Conservation (phyloP, 2,888 invertebrate species). For the Diarsia brunnea region DNA sequence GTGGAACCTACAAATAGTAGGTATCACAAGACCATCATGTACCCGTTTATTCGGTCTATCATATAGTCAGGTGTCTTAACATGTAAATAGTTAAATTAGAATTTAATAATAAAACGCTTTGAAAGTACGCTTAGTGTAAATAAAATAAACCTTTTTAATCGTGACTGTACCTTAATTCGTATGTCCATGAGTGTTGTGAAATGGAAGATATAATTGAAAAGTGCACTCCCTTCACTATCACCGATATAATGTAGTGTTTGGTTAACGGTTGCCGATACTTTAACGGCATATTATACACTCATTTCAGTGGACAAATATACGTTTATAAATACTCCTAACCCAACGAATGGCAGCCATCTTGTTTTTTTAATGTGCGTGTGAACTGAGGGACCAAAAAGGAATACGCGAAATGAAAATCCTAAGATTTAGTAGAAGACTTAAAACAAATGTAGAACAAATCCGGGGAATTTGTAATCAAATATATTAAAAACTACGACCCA, state of each 20-base stretch:
- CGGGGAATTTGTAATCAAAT: too few species aligned
- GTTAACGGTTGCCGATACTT: too few species aligned
- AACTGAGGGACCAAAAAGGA: too few species aligned
- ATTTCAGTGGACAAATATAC: too few species aligned
- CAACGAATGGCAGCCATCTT: too few species aligned
- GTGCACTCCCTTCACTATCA: not conserved
- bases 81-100: conserved; percentile 4
- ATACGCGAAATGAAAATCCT: too few species aligned
- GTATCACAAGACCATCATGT: not conserved
- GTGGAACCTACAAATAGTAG: not conserved
- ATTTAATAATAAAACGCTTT: conserved; percentile 15
- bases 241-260: not conserved
- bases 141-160: conserved; percentile 7
- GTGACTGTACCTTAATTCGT: not conserved
- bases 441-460: too few species aligned
- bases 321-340: too few species aligned
- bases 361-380: too few species aligned
- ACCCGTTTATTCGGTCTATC: not conserved
- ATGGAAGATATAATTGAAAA: conserved; percentile 7
- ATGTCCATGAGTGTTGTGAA: not conserved
- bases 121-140: conserved; percentile 8
- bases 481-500: too few species aligned
- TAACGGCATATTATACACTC: too few species aligned
- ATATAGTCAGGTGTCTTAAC: not conserved
- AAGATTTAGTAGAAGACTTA: too few species aligned